These are phyloP conservation scores for Thymallus thymallus DNA, from an alignment of 2,113 vertebrate species.

Conservation along the genomic window DNA sequence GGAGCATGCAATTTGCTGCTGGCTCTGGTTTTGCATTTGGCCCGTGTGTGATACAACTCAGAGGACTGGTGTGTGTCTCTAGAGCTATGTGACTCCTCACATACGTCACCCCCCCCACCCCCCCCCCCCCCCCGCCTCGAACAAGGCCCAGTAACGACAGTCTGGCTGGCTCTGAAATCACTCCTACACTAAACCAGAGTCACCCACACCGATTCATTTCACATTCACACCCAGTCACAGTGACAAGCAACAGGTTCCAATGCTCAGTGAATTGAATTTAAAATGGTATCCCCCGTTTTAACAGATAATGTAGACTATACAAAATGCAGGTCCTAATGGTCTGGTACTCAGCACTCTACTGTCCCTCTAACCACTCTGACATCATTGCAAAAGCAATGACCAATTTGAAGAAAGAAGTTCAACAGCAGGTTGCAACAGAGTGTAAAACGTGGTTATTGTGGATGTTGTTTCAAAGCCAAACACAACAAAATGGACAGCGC, in stretches of 20 bases:
- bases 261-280: too few relatives aligned
- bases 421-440: too few relatives aligned
- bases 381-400: too few relatives aligned
- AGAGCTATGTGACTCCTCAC: background rate
- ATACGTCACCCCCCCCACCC: background rate
- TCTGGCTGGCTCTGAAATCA: background rate
- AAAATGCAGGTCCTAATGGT: too few relatives aligned
- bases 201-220: background rate
- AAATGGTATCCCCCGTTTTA: too few relatives aligned
- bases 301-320: too few relatives aligned
- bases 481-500: too few relatives aligned
- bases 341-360: too few relatives aligned
- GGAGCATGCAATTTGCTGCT: background rate
- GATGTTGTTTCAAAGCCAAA: too few relatives aligned
- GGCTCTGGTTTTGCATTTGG: background rate
- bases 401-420: too few relatives aligned
- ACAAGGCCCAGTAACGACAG: slow-evolving; percentile 37
- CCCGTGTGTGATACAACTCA: background rate
- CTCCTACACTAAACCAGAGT: background rate
- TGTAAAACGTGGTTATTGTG: too few relatives aligned
- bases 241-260: background rate
- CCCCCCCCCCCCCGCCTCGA: slow-evolving; percentile 38
- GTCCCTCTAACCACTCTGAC: too few relatives aligned
- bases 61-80: background rate
- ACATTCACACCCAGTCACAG: background rate